phyloP scores from a whole-genome alignment of 1,140 invertebrate genomes.

The Teleopsis dalmanni region DNA sequence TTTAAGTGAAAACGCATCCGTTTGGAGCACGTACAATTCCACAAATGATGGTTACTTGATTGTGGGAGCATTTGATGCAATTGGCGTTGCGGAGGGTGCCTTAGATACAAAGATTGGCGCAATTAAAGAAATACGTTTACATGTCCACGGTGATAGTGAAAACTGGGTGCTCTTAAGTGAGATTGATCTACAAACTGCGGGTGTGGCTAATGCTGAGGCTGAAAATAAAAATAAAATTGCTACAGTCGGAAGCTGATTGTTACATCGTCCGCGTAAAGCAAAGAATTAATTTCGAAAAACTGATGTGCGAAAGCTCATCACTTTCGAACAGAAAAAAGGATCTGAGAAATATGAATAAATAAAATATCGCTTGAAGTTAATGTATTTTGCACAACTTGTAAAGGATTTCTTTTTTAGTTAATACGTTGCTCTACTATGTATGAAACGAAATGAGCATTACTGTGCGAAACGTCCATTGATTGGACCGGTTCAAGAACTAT shows the following conservation, averaged over 20 bases:
- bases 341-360: no score
- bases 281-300: constrained; percentile 1
- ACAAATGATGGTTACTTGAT: constrained; percentile 65
- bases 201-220: constrained; percentile 21
- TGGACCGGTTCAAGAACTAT: no score
- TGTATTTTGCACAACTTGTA: no score
- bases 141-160: constrained; percentile 71
- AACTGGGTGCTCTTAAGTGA: constrained; percentile 89
- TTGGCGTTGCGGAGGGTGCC: constrained; percentile 69
- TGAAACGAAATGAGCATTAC: no score
- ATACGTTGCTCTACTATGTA: no score
- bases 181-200: constrained; percentile 51
- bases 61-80: constrained; percentile 67
- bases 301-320: no score
- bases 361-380: no score
- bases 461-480: no score
- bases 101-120: constrained; percentile 60
- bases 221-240: constrained; percentile 18
- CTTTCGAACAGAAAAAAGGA: no score
- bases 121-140: constrained; percentile 63
- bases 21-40: constrained; percentile 49
- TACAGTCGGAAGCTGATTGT: constrained; percentile 38
- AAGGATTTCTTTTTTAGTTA: no score
- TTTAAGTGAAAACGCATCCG: constrained; percentile 35
- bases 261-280: constrained; percentile 18